Evolutionary conservation across 1,140 invertebrate genomes (phyloP).

Genomic region (Theocolax elegans): DNA sequence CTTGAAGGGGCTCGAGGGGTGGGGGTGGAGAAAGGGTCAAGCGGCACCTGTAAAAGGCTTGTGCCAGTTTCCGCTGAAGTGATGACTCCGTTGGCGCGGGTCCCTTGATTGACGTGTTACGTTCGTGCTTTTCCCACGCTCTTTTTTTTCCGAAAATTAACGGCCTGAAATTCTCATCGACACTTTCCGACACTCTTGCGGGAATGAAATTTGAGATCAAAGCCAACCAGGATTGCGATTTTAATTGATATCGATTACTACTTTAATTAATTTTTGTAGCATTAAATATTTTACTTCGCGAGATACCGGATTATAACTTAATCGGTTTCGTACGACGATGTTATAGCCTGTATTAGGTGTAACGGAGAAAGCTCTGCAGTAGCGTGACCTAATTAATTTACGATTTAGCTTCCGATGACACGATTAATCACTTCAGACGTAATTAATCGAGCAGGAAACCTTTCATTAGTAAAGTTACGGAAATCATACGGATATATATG

Average conservation of each 20-base stretch:
- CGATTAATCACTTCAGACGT: background rate
- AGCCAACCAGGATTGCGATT: background rate
- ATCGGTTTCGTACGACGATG: background rate
- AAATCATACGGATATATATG: background rate
- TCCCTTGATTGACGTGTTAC: constrained; percentile 14
- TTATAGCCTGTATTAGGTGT: background rate
- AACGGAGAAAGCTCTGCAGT: background rate
- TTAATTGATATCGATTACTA: background rate
- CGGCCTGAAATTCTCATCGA: background rate
- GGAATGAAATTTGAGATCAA: background rate
- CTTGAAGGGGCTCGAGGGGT: background rate
- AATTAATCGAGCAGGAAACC: background rate
- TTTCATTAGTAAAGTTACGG: background rate
- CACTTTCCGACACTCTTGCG: background rate
- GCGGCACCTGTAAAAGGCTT: constrained; percentile 40
- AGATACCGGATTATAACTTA: constrained; percentile 3
- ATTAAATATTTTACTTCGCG: background rate
- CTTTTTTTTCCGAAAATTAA: constrained; percentile 6
- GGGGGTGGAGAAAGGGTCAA: constrained; percentile 37
- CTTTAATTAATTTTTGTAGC: background rate
- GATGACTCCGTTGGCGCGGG: constrained; percentile 21
- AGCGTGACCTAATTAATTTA: constrained; percentile 36
- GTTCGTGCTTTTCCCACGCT: background rate
- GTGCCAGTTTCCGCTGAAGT: constrained; percentile 40
- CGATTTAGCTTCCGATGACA: constrained; percentile 11